Percentiles rank a stretch among this genome's conserved stretches.
These are phyloP conservation scores for Brachionus calyciflorus DNA, from an alignment of 1,140 invertebrate genomes.

Conservation along the genomic window DNA sequence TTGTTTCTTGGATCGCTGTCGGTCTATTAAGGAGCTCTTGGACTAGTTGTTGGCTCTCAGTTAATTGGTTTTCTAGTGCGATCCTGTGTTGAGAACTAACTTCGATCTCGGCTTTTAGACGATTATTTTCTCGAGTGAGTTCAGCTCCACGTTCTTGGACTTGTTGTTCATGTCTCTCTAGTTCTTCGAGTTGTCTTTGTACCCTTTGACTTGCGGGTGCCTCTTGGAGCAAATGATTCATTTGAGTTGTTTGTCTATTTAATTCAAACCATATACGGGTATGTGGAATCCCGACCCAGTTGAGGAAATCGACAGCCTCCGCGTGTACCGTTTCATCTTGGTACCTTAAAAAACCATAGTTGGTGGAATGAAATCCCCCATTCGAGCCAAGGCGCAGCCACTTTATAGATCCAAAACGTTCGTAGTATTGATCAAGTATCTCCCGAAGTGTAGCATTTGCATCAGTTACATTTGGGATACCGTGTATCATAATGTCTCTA, in stretches of 20 bases:
- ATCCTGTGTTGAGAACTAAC: no score
- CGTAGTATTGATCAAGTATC: background rate
- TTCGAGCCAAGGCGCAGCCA: background rate
- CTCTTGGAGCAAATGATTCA: background rate
- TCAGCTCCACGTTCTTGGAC: no score
- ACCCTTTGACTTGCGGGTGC: background rate
- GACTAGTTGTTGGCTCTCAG: no score
- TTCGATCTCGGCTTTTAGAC: no score
- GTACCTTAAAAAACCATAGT: background rate
- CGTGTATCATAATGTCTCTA: conserved; percentile 3
- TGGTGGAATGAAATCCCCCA: background rate
- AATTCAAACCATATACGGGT: background rate
- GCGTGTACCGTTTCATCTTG: background rate
- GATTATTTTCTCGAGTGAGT: no score
- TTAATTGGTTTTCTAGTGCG: no score
- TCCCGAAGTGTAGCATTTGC: background rate
- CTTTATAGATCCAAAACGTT: background rate
- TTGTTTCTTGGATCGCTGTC: no score
- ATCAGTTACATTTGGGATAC: background rate
- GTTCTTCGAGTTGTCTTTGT: no score
- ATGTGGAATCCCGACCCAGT: background rate
- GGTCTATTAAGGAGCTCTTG: no score
- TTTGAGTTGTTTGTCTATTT: background rate
- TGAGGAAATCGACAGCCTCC: background rate
- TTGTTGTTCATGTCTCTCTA: no score